Conservation (phyloP, 2,113 vertebrate genomes). For the Rhea americana region DNA sequence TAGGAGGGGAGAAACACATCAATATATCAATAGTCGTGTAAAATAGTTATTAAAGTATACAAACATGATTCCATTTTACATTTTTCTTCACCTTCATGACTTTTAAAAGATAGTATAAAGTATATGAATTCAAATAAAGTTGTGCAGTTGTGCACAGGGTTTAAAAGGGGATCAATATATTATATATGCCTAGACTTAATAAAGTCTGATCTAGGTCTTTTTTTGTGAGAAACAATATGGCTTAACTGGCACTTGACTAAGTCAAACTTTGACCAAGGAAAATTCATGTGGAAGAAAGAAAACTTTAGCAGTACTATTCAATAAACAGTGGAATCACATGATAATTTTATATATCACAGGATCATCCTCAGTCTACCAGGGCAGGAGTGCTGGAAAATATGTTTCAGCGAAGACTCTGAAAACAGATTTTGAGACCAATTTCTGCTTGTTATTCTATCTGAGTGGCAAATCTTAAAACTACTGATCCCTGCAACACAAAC, state of each 20-base stretch:
- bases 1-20: not conserved
- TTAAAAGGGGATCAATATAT: not conserved
- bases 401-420: not conserved
- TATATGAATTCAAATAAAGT: not conserved
- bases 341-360: not conserved
- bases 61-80: not conserved
- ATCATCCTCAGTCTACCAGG: not conserved
- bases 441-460: not conserved
- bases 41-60: not conserved
- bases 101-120: not conserved
- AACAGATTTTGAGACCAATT: not conserved
- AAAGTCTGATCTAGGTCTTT: not conserved
- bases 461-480: not conserved
- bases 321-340: not conserved
- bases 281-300: not conserved
- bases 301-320: fast-evolving
- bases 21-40: not conserved
- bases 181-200: not conserved
- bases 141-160: not conserved
- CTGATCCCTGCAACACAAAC: not conserved
- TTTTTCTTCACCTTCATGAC: not conserved
- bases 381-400: not conserved
- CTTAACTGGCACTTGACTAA: not conserved
- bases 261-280: not conserved
- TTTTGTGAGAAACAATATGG: not conserved